phyloP scores from a whole-genome alignment of 2,113 vertebrate genomes.

The Sinocyclocheilus anophthalmus region DNA sequence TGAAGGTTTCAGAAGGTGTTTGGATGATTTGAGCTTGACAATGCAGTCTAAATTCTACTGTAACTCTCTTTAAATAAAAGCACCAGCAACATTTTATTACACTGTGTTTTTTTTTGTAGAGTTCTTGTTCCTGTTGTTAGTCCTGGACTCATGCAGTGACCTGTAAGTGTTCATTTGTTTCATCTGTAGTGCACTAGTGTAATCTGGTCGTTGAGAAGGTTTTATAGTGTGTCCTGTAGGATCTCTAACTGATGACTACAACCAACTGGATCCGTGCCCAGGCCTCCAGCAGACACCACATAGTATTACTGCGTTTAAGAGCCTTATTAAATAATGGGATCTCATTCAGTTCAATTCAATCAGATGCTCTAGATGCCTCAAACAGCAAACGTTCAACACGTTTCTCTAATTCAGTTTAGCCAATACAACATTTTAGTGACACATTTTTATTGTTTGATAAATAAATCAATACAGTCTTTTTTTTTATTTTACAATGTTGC shows the following conservation, averaged over 20 bases:
- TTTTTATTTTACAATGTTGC: no score
- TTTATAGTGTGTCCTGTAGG: background rate
- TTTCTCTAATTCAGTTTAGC: background rate
- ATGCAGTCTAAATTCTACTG: background rate
- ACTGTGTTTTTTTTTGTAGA: no score
- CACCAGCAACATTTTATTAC: background rate
- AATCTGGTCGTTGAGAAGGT: background rate
- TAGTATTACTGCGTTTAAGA: constrained; percentile 72
- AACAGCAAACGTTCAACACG: background rate
- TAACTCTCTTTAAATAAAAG: background rate
- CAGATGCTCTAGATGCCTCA: background rate
- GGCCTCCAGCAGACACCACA: constrained; percentile 55
- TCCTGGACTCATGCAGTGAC: no score
- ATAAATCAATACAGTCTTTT: background rate
- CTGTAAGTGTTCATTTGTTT: background rate
- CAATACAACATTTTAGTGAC: background rate
- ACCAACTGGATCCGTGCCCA: constrained; percentile 16
- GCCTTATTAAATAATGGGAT: constrained; percentile 70
- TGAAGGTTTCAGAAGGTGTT: no score
- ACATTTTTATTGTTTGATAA: background rate
- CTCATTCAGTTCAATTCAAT: constrained; percentile 28
- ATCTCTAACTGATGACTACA: background rate
- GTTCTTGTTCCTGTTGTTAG: no score
- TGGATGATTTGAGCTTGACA: background rate
- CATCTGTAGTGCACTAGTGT: background rate